Evolutionary conservation across 2,113 vertebrate species (phyloP).

Genomic region (Glaucidium brasilianum): DNA sequence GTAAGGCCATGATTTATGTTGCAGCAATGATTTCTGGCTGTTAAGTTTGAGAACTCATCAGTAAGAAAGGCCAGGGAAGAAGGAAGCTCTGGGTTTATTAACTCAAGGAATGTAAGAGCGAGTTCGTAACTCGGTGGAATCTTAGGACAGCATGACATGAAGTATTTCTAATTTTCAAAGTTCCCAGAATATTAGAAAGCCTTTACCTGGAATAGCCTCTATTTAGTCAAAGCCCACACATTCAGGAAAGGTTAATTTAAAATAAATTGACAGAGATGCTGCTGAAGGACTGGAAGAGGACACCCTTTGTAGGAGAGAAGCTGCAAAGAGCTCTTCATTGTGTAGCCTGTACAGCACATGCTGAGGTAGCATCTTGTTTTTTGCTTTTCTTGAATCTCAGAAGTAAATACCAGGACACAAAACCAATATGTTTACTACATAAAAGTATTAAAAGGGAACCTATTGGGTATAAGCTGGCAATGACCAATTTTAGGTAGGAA

Average conservation of each 20-base stretch:
- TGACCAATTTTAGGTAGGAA: background rate
- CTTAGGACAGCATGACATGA: too few relatives aligned
- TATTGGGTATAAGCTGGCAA: too few relatives aligned
- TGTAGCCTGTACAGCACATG: rapidly evolving
- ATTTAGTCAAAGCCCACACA: background rate
- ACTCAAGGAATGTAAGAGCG: too few relatives aligned
- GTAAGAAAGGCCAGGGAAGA: background rate
- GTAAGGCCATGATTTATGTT: background rate
- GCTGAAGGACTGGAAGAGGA: background rate
- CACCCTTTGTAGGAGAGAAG: background rate
- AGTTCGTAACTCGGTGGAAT: background rate
- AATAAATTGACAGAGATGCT: background rate
- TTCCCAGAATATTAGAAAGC: background rate
- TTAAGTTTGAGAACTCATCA: background rate
- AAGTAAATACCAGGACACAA: background rate
- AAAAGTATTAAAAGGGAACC: too few relatives aligned
- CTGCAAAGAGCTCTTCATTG: background rate
- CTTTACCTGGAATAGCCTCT: background rate
- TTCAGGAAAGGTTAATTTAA: background rate
- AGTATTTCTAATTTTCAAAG: background rate
- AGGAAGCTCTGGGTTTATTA: background rate
- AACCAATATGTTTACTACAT: background rate
- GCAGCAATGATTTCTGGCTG: background rate
- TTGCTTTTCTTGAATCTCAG: background rate
- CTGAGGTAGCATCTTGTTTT: too few relatives aligned